Evolutionary conservation across 1,140 invertebrate genomes (phyloP), one percentile per base, ranked within the genome.

Genomic region (Medauroidea extradentata): DNA sequence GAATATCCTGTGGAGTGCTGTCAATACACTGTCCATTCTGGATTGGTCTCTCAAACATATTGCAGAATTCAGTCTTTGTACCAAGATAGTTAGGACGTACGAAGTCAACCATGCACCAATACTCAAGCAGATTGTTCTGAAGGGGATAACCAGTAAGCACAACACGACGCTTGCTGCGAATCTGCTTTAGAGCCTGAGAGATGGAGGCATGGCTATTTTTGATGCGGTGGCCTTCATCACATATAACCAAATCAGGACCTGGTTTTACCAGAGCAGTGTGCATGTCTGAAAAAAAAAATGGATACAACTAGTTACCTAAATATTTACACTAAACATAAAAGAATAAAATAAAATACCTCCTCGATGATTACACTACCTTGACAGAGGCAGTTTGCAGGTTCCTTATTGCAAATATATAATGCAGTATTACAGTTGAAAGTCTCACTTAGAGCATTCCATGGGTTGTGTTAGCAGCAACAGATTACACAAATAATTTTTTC

Each of bases 91-190:
- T 96, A 0, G 95, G 95, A 43, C 94, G 81, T 0, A 97, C 94
- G 71, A 96, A 98, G 66, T 97, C 93, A 2, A 96, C 93, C 93
- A 96, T 96, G 69, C 93, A 94, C 92, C 93, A 97, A 71, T 98
- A 98, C 74, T 98, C 95, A 23, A 95, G 75, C 1, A 98, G 75
- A 78, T 97, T 97, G 73, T 98, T 98, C 75, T 98, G 95, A n/a
- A 98, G 73, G 0, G 95, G 95, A 81, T 96, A 96, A 16, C 95
- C 95, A 8, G 95, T 98, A 4, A 98, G 77, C 1, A 97, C 93
- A 19, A 98, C 85, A 52, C 94, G 79, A 23, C 94, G 80, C 69
- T 91, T 93, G 1, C 94, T 96, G 59, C 87, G 78, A 76, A 98
- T 94, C 67, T 93, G 89, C 73, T 96, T 96, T 14, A 98, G 77